Evolutionary conservation across 2,113 vertebrate genomes (phyloP).

Genomic region (Chloropsis cyanopogon): DNA sequence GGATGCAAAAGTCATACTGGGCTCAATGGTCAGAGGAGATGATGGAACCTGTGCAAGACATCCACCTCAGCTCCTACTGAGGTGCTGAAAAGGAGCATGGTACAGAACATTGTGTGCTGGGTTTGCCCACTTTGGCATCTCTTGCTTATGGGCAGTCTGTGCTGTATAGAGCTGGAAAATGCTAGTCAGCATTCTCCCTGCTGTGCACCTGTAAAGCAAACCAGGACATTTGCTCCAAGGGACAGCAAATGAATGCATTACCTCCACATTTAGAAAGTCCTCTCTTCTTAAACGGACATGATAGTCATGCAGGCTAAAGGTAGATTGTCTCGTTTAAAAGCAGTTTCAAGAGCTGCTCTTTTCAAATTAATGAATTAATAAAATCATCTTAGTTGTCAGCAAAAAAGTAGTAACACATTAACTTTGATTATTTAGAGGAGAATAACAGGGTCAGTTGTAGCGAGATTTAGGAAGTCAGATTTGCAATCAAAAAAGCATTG

Average conservation of each 20-base stretch:
- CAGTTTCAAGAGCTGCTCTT: neutral
- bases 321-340: neutral
- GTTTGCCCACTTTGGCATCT: neutral
- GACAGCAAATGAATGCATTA: neutral
- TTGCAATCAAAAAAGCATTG: neutral
- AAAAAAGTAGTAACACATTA: neutral
- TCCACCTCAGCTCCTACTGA: neutral
- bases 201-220: neutral
- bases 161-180: rapidly evolving
- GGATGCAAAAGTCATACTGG: neutral
- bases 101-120: neutral
- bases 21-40: neutral
- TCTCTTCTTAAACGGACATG: neutral
- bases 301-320: neutral
- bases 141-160: rapidly evolving
- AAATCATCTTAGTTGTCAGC: neutral
- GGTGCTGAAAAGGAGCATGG: neutral
- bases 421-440: neutral
- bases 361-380: neutral
- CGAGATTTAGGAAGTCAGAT: neutral
- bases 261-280: neutral
- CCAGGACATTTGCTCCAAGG: neutral
- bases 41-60: neutral
- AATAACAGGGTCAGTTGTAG: neutral
- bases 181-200: neutral